Base-by-base conservation (phyloP, 1,140 invertebrate genomes). In the Heliconius melpomene region DNA sequence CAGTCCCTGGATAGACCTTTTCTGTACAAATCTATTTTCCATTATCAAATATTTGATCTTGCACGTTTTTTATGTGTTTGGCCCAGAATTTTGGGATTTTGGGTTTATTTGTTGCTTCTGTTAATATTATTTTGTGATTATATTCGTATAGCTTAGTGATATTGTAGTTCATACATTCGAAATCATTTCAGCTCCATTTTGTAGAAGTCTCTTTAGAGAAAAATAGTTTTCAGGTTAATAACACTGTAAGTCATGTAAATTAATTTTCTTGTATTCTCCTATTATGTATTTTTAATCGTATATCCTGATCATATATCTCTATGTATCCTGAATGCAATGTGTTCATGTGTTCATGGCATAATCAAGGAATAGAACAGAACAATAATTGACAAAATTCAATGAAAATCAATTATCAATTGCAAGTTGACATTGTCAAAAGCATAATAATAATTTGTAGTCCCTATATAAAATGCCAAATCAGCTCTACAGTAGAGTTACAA, bases 31-130 rank as follows among this genome's bases (percentile, higher is more conserved):
- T 66, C 26, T 26, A 26, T 66, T 66, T 66, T 66, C 60, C 60
- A 66, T 66, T 66, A 66, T 66, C 60, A 23, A 66, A 66, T 29
- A 66, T 66, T 66, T 66, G 60, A 66, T 66, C 23, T 66, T n/a
- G 54, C 7, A 60, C 54, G 54, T 60, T 60, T 60, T 26, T 60
- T 60, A 26, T 60, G n/a, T 23, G 54, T 60, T 60, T n/a, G 54
- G 20, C n/a, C 8, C n/a, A 9, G 54, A n/a, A 60, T 60, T 60
- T 60, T 57, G 8, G 9, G 9, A 57, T 57, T 57, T 57, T 60
- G 54, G 54, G 54, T 60, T 52, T 52, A 52, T 26, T 60, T 23
- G n/a, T 23, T 23, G n/a, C 7, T 60, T 60, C 7, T 60, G 54
- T 60, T 60, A 60, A 26, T 60, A 60, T 60, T 11, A n/a, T 23